Evolutionary conservation across 2,113 vertebrate species (phyloP).

Genomic region (Dipodomys stephensi): DNA sequence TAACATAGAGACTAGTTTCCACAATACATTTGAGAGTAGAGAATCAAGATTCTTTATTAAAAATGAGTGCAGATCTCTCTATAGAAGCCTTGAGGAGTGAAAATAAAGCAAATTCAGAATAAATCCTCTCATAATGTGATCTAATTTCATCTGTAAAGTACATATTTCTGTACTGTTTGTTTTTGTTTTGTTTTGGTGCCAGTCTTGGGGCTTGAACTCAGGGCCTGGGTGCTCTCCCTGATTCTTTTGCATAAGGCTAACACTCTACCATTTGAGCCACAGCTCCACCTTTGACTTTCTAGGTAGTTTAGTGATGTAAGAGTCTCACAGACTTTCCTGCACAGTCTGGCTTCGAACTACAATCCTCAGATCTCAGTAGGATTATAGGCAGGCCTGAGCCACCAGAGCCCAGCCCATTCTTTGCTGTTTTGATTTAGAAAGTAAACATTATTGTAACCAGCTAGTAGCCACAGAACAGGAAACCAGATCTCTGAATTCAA

Average conservation of each 20-base stretch:
- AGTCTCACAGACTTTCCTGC: no score
- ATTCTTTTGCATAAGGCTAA: no score
- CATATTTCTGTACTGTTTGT: no score
- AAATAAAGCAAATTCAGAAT: not conserved
- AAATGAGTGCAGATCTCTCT: not conserved
- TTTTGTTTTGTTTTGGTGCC: no score
- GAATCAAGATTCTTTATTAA: not conserved
- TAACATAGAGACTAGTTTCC: not conserved
- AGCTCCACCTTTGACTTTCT: no score
- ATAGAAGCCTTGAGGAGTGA: not conserved
- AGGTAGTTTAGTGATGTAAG: no score
- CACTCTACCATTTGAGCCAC: no score
- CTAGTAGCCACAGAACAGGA: not conserved
- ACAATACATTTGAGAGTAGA: not conserved
- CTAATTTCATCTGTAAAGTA: not conserved
- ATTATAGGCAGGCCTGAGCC: no score
- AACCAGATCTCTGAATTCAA: not conserved
- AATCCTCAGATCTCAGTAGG: no score
- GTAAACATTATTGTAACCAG: not conserved
- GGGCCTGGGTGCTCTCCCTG: no score
- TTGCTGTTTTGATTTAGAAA: not conserved
- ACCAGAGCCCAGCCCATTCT: not conserved
- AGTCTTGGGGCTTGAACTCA: no score
- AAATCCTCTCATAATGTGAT: not conserved
- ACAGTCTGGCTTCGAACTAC: no score